Percentiles rank a stretch among this genome's conserved stretches.
phyloP scores from a whole-genome alignment of 1,140 invertebrate genomes.

The Aphidius gifuensis region DNA sequence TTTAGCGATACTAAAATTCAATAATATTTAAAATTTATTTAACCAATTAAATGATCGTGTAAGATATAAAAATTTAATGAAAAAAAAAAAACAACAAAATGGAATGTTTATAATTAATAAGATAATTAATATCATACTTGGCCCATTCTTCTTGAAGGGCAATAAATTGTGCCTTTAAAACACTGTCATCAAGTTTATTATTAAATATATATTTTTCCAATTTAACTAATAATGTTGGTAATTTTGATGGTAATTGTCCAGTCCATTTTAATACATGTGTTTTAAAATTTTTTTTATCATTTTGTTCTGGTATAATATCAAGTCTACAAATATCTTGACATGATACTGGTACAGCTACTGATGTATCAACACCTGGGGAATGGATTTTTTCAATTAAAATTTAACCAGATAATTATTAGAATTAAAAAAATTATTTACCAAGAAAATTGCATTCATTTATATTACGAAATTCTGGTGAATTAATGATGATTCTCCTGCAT shows the following conservation, averaged over 20 bases:
- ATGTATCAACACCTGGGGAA: slow-evolving; percentile 46
- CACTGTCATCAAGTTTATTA: slow-evolving; percentile 46
- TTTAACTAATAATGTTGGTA: slow-evolving; percentile 50
- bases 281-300: slow-evolving; percentile 34
- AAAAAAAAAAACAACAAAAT: neutral
- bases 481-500: slow-evolving; percentile 43
- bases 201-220: slow-evolving; percentile 53
- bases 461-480: slow-evolving; percentile 47
- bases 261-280: slow-evolving; percentile 48
- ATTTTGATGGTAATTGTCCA: slow-evolving; percentile 46
- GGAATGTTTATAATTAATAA: neutral
- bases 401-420: neutral
- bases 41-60: slow-evolving; percentile 41
- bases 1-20: slow-evolving; percentile 46
- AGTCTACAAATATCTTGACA: slow-evolving; percentile 48
- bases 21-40: slow-evolving; percentile 39
- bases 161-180: slow-evolving; percentile 47
- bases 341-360: slow-evolving; percentile 49
- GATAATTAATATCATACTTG: slow-evolving; percentile 39
- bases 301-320: slow-evolving; percentile 47
- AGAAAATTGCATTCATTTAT: slow-evolving; percentile 50
- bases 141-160: slow-evolving; percentile 54
- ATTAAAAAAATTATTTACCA: slow-evolving; percentile 33
- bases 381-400: slow-evolving; percentile 13
- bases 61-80: no score